phyloP scores from a whole-genome alignment of 2,888 invertebrate genomes.

The Hydriomena furcata region DNA sequence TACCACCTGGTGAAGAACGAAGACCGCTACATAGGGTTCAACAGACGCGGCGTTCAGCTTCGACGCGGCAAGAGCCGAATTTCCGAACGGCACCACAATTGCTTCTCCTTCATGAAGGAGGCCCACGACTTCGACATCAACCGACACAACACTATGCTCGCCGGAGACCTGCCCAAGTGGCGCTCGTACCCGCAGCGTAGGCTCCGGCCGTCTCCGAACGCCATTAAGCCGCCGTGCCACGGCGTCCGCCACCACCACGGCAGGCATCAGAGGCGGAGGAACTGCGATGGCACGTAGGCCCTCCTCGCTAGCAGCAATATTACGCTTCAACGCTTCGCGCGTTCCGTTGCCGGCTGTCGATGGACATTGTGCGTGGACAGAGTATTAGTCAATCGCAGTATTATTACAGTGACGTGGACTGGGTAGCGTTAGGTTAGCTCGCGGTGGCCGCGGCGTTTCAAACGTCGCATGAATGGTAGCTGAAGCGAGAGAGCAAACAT shows the following conservation, averaged over 20 bases:
- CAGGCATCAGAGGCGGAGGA: conserved; percentile 73
- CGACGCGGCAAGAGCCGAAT: conserved; percentile 70
- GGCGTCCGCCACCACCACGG: conserved; percentile 75
- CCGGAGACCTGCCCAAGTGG: conserved; percentile 72
- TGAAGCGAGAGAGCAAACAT: conserved; percentile 79
- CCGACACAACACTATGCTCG: conserved; percentile 84
- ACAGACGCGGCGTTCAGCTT: conserved; percentile 83
- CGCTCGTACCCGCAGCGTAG: conserved; percentile 70
- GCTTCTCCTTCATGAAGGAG: conserved; percentile 86
- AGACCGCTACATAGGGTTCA: conserved; percentile 86
- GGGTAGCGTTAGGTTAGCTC: conserved; percentile 78
- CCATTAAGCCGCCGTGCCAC: conserved; percentile 70
- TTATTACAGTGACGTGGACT: conserved; percentile 82
- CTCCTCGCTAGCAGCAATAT: conserved; percentile 66
- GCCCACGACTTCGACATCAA: conserved; percentile 85
- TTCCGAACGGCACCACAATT: conserved; percentile 76
- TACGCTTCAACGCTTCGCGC: conserved; percentile 80
- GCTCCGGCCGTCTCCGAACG: conserved; percentile 65
- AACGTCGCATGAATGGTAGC: conserved; percentile 79
- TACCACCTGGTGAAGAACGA: conserved; percentile 85
- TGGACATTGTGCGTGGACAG: conserved; percentile 81
- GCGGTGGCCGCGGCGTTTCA: conserved; percentile 74
- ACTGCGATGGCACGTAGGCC: conserved; percentile 77
- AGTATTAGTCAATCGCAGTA: conserved; percentile 84
- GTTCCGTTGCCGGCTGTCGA: conserved; percentile 80